Evolutionary conservation across 2,888 invertebrate genomes (phyloP), one percentile per base, ranked within the genome.

Genomic region (Acronicta psi): DNA sequence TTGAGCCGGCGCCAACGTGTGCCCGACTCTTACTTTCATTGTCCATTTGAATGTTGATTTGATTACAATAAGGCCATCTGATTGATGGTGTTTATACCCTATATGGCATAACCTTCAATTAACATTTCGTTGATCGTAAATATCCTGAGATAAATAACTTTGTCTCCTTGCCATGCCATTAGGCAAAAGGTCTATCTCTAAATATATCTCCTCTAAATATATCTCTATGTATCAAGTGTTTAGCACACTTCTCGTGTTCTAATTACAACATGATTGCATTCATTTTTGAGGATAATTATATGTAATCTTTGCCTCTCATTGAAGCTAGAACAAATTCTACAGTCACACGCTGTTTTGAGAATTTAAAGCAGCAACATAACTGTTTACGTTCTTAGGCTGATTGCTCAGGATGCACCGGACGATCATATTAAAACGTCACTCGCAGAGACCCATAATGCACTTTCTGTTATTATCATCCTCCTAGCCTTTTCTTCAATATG

Each of bases 11-110:
- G 87, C 91, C 89, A 87, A 88, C 88, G 82, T 85, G 74, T 76
- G 75, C 76, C 72, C 65, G 70, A 75, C 86, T 86, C 87, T 89
- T 84, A 91, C 91, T 91, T 91, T 91, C 91, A 87, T 90, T 90
- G 89, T 88, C 86, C 87, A 73, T 83, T 83, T 82, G 73, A 85
- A 85, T 85, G 81, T 74, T 80, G 80, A 80, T 85, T 86, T 81
- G 82, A 86, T 86, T 81, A 88, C 84, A 89, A 87, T 86, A 80
- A 87, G 84, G 84, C 79, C 78, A 77, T 79, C 75, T 60, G 59
- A 69, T 52, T 65, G 65, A 75, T 79, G 67, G 73, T 71, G 70
- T 73, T 77, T 69, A 72, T 66, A 37, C 60, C 62, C 52, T 56
- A 71, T 52, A 54, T 55, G 46, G 56, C 40, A 16, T 56, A 51